These are phyloP conservation scores for Plutomurus gul DNA, from an alignment of 1,140 invertebrate genomes.

Conservation along the genomic window DNA sequence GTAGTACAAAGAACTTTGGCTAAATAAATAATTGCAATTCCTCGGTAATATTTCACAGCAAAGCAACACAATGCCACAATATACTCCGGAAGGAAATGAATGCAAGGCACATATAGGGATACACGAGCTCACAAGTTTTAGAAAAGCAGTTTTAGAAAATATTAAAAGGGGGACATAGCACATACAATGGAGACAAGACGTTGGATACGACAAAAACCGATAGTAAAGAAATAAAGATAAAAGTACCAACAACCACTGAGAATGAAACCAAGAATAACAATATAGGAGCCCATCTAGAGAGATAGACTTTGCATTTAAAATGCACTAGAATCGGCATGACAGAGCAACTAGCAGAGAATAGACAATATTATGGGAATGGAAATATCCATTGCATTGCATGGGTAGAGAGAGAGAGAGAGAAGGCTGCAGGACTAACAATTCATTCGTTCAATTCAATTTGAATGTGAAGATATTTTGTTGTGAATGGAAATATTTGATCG, in stretches of 20 bases:
- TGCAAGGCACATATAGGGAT: no score
- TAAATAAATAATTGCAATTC: no score
- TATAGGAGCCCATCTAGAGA: conserved; percentile 14
- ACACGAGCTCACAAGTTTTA: no score
- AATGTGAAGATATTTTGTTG: neutral
- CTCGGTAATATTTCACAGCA: neutral
- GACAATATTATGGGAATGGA: neutral
- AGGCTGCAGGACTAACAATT: conserved; percentile 12
- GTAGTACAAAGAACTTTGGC: no score
- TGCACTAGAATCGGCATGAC: conserved; percentile 12
- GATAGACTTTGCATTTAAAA: conserved; percentile 21
- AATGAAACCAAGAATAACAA: conserved; percentile 4
- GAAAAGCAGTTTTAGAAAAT: no score
- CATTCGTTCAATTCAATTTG: conserved; percentile 9
- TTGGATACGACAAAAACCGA: conserved; percentile 11
- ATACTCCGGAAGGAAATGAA: neutral
- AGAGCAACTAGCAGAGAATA: conserved; percentile 8
- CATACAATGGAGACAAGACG: neutral
- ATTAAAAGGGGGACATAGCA: neutral
- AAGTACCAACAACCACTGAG: conserved; percentile 1
- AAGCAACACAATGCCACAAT: neutral
- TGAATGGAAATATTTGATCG: neutral
- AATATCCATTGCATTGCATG: conserved; percentile 8
- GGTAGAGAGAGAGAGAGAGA: neutral
- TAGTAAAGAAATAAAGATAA: neutral